These are phyloP conservation scores for Lepidurus couesii DNA, from an alignment of 1,140 invertebrate species.

Conservation along the genomic window DNA sequence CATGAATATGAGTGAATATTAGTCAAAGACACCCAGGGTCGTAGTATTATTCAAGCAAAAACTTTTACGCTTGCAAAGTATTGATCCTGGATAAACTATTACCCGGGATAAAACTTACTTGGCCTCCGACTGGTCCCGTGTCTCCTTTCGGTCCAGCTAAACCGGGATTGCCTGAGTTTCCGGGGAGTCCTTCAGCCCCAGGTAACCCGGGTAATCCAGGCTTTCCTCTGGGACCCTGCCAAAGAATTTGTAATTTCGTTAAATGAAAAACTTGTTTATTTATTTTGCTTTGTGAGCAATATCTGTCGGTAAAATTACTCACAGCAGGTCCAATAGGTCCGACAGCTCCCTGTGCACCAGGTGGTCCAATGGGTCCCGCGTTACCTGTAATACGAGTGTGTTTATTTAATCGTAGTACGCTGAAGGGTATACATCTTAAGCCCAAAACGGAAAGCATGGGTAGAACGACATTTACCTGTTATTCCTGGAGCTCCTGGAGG, in stretches of 20 bases:
- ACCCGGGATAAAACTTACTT: conserved; percentile 42
- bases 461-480: conserved; percentile 29
- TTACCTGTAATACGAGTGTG: conserved; percentile 47
- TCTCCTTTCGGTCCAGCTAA: conserved; percentile 60
- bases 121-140: conserved; percentile 57
- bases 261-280: too few species aligned
- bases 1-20: too few species aligned
- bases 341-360: conserved; percentile 59
- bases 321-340: conserved; percentile 65
- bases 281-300: too few species aligned
- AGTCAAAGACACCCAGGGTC: too few species aligned
- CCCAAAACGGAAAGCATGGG: not conserved
- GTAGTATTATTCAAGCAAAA: not conserved
- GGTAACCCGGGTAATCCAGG: conserved; percentile 63
- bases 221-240: conserved; percentile 63
- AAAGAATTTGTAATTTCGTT: conserved; percentile 19
- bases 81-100: not conserved
- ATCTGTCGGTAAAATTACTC: conserved; percentile 35
- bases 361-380: conserved; percentile 57
- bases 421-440: too few species aligned
- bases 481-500: conserved; percentile 63
- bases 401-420: too few species aligned
- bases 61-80: not conserved
- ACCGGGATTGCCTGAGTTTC: conserved; percentile 63
- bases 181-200: conserved; percentile 66